A percentile compares a stretch with the other conserved stretches of the same genome.
These are phyloP conservation scores for Physocephala rufipes DNA, from an alignment of 2,888 invertebrate genomes.

Conservation along the genomic window DNA sequence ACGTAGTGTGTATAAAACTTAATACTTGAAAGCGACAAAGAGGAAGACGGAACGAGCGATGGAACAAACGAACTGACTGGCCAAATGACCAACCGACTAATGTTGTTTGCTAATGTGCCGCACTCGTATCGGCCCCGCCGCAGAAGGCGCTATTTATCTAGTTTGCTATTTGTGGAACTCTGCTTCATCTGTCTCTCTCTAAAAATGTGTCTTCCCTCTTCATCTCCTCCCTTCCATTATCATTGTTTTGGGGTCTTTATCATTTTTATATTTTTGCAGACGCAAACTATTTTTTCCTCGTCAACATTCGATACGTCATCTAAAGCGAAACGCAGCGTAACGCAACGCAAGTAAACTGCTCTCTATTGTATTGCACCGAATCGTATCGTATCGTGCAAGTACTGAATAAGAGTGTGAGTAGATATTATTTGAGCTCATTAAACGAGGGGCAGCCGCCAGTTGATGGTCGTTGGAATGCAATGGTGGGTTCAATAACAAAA, in stretches of 20 bases:
- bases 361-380: background rate
- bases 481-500: constrained; percentile 43
- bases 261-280: constrained; percentile 4
- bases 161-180: background rate
- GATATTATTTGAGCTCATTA: constrained; percentile 47
- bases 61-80: background rate
- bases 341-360: constrained; percentile 26
- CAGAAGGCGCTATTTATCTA: background rate
- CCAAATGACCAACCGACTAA: background rate
- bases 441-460: constrained; percentile 28
- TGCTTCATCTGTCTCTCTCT: background rate
- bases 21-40: background rate
- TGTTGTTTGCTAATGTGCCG: background rate
- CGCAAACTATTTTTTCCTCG: constrained; percentile 14
- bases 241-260: too few relatives aligned
- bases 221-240: background rate
- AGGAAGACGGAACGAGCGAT: background rate
- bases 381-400: too few relatives aligned
- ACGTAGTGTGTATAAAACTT: background rate
- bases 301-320: constrained; percentile 45
- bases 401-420: too few relatives aligned
- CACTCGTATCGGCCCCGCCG: constrained; percentile 6
- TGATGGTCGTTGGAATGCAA: too few relatives aligned
- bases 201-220: background rate
- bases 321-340: constrained; percentile 32